Evolutionary conservation across 2,113 vertebrate species (phyloP).

Genomic region (Phodopus roborovskii): DNA sequence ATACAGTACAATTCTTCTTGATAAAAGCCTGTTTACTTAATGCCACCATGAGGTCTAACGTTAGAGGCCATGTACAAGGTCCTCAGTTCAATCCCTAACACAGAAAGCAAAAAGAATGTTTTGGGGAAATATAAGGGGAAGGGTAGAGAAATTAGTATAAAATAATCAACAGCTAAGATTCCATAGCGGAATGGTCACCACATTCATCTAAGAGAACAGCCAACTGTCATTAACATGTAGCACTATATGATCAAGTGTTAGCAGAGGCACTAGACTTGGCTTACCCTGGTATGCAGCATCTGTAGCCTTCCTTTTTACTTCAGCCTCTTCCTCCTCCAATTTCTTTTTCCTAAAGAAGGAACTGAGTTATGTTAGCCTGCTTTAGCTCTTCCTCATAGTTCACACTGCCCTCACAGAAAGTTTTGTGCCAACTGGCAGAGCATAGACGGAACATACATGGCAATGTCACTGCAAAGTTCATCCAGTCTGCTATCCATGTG

Average conservation of each 20-base stretch:
- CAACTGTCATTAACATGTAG: not conserved
- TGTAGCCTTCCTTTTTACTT: conserved; percentile 96
- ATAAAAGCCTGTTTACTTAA: not conserved
- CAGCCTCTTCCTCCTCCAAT: conserved; percentile 97
- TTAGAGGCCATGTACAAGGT: not conserved
- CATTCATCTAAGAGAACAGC: not conserved
- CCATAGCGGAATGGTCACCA: not conserved
- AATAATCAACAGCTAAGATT: not conserved
- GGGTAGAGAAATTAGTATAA: not conserved
- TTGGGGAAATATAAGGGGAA: not conserved
- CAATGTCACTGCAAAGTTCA: conserved; percentile 95
- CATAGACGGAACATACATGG: conserved; percentile 87
- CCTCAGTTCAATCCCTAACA: not conserved
- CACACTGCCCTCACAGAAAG: not conserved
- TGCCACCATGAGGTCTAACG: not conserved
- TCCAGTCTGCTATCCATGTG: conserved; percentile 97
- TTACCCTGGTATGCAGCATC: conserved; percentile 97
- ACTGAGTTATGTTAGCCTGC: not conserved
- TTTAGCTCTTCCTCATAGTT: not conserved
- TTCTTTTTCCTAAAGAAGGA: conserved; percentile 93
- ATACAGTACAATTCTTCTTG: not conserved
- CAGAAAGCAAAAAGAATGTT: not conserved
- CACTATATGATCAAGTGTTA: not conserved
- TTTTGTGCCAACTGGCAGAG: not conserved
- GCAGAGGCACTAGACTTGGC: not conserved